Percentiles rank a stretch among this genome's conserved stretches.
Evolutionary conservation across 2,888 invertebrate species (phyloP).

Genomic region (Rotaria magnacalcarata): DNA sequence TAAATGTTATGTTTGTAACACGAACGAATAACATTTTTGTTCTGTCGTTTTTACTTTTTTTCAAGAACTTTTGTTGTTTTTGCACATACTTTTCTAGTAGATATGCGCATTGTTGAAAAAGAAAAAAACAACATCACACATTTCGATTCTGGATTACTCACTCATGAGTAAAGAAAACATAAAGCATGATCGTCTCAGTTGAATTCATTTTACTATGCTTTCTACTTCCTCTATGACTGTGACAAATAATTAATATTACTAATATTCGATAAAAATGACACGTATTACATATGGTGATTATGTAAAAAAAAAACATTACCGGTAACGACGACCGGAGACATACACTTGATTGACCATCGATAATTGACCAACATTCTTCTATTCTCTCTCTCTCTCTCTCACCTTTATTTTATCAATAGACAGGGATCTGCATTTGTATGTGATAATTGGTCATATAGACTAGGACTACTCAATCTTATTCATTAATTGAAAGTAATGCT

Average conservation of each 20-base stretch:
- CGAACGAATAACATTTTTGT: not conserved
- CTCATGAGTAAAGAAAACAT: not conserved
- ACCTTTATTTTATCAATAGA: not conserved
- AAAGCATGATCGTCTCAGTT: not conserved
- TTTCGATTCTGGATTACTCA: not conserved
- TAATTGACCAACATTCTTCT: not conserved
- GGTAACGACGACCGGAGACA: no score
- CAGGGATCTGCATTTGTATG: not conserved
- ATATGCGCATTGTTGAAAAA: not conserved
- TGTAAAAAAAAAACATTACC: not conserved
- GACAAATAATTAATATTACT: not conserved
- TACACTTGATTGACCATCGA: not conserved
- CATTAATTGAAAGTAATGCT: not conserved
- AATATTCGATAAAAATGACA: not conserved
- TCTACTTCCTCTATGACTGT: not conserved
- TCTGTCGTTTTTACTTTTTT: not conserved
- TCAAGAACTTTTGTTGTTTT: constrained; percentile 11
- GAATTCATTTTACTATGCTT: not conserved
- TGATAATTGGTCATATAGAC: not conserved
- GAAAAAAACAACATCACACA: not conserved
- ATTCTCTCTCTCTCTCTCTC: not conserved
- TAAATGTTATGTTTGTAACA: constrained; percentile 21
- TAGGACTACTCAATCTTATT: not conserved
- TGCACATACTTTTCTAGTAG: not conserved
- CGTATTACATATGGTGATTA: not conserved